These are phyloP conservation scores for Dioctria rufipes DNA, from an alignment of 2,888 invertebrate genomes.

Conservation along the genomic window DNA sequence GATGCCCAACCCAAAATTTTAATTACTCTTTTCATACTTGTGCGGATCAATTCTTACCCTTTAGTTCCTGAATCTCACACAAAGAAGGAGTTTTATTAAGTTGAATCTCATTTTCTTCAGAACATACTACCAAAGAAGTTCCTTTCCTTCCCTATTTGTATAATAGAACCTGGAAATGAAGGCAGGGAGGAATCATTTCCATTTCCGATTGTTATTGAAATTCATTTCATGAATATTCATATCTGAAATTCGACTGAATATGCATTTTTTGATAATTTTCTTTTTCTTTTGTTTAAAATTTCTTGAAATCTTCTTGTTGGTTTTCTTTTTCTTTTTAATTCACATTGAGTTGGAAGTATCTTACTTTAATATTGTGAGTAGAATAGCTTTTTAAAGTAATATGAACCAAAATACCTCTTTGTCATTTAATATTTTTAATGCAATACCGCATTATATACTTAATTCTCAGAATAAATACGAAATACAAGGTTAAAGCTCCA, in stretches of 20 bases:
- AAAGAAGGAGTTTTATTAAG: slow-evolving; percentile 42
- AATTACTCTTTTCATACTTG: slow-evolving; percentile 23
- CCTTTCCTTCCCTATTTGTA: slow-evolving; percentile 47
- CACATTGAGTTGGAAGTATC: too few species aligned
- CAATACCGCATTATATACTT: too few species aligned
- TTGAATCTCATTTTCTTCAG: slow-evolving; percentile 52
- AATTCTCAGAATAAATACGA: too few species aligned
- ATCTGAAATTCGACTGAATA: slow-evolving; percentile 43
- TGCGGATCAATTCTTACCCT: slow-evolving; percentile 32
- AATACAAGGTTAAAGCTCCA: too few species aligned
- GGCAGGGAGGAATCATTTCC: slow-evolving; percentile 50
- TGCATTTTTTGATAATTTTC: slow-evolving; percentile 41
- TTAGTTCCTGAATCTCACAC: slow-evolving; percentile 12
- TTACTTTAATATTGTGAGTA: too few species aligned
- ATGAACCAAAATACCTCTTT: too few species aligned
- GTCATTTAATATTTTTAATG: too few species aligned
- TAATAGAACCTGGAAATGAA: slow-evolving; percentile 46
- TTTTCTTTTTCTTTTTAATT: neutral
- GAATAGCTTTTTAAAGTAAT: too few species aligned
- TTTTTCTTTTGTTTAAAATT: slow-evolving; percentile 34
- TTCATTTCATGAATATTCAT: slow-evolving; percentile 54
- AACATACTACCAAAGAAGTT: slow-evolving; percentile 23
- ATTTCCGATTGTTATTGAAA: slow-evolving; percentile 55
- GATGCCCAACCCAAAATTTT: slow-evolving; percentile 23
- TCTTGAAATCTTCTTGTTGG: slow-evolving; percentile 12